Percentiles rank a stretch among this genome's conserved stretches.
These are phyloP conservation scores for Astropecten irregularis DNA, from an alignment of 53 echinoderm and acorn worm genomes.

Conservation along the genomic window DNA sequence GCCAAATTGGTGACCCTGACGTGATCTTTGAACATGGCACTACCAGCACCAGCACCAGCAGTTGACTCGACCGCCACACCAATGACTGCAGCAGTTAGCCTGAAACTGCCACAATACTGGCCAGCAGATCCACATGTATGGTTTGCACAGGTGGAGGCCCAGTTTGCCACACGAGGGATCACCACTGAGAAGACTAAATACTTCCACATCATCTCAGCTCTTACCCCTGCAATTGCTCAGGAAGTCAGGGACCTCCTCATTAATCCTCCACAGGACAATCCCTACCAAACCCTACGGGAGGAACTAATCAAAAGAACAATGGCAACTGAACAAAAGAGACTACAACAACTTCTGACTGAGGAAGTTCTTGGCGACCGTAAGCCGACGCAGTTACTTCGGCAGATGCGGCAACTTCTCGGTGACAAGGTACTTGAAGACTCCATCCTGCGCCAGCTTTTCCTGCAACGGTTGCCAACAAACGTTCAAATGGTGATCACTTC, in stretches of 20 bases:
- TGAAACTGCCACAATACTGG: background rate
- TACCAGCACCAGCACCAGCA: no score
- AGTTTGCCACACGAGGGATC: background rate
- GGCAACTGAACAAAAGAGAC: background rate
- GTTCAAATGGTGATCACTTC: background rate
- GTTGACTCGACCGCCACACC: no score
- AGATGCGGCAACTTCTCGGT: background rate
- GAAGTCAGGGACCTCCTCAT: background rate
- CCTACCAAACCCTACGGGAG: background rate
- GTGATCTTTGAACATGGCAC: no score
- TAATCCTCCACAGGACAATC: background rate
- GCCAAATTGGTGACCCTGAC: no score
- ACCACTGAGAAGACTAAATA: background rate
- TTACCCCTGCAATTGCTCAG: background rate
- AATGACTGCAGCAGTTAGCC: background rate
- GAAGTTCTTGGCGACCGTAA: background rate
- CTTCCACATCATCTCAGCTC: background rate
- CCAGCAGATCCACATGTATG: no score
- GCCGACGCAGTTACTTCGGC: background rate
- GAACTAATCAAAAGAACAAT: conserved; percentile 6
- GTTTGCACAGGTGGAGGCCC: no score
- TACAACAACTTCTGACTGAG: background rate
- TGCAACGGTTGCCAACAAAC: background rate
- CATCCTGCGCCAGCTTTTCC: background rate
- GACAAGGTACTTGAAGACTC: background rate